Conservation (phyloP, 2,113 vertebrate genomes). For the Cottus gobio region DNA sequence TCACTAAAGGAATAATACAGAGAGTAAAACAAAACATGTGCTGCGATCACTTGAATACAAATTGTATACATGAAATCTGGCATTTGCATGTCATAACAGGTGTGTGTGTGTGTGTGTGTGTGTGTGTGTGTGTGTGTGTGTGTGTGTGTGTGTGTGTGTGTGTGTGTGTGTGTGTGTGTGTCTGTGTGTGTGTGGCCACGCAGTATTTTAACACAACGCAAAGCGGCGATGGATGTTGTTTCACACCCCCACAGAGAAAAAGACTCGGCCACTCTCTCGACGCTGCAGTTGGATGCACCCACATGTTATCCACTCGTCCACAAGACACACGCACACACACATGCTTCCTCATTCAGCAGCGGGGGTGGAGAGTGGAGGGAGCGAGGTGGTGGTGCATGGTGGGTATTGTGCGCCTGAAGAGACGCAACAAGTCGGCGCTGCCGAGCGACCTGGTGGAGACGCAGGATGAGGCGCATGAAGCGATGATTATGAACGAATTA, state of each 20-base stretch:
- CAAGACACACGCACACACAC: conserved; percentile 40
- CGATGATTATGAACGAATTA: too few species aligned
- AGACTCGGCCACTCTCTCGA: conserved; percentile 55
- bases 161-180: conserved; percentile 31
- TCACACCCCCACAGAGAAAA: conserved; percentile 72
- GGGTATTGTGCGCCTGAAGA: conserved; percentile 24
- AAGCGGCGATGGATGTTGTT: conserved; percentile 54
- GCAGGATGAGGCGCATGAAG: background rate
- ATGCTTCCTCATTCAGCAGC: conserved; percentile 60
- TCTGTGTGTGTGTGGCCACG: conserved; percentile 2
- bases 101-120: conserved; percentile 35
- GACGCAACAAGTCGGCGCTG: conserved; percentile 64
- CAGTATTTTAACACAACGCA: conserved; percentile 3
- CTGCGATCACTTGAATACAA: conserved; percentile 30
- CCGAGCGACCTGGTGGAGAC: background rate
- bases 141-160: conserved; percentile 11
- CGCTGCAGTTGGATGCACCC: conserved; percentile 70
- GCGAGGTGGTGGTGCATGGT: background rate
- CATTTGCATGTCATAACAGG: conserved; percentile 39
- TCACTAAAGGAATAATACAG: conserved; percentile 10
- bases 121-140: conserved; percentile 21
- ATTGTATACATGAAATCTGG: conserved; percentile 21
- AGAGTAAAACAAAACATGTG: conserved; percentile 46
- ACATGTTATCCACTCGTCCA: conserved; percentile 67
- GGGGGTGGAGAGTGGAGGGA: conserved; percentile 63